A percentile compares a stretch with the other conserved stretches of the same genome.
These are phyloP conservation scores for Phataginus tetradactyla DNA, from an alignment of 2,797 vertebrate genomes.

Conservation along the genomic window DNA sequence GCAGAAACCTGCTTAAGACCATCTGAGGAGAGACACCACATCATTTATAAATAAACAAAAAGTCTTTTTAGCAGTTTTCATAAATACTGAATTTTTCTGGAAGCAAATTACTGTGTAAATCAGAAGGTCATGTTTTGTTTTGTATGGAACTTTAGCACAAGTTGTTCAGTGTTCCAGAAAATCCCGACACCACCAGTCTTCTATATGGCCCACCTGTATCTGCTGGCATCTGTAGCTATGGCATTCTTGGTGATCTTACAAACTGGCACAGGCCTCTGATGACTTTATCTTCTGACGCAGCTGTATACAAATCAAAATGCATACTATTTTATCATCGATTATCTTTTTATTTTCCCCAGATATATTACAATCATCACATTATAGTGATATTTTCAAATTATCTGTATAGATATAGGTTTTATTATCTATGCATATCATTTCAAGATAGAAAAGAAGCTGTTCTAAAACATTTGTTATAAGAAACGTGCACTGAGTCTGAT, in stretches of 20 bases:
- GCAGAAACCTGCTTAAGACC: neutral
- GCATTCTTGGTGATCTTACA: neutral
- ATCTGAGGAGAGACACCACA: neutral
- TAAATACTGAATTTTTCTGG: neutral
- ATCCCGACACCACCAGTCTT: neutral
- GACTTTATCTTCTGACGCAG: neutral
- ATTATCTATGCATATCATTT: neutral
- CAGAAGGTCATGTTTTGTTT: neutral
- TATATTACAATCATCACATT: neutral
- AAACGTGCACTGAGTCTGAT: neutral
- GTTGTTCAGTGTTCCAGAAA: neutral
- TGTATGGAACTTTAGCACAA: neutral
- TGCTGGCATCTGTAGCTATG: neutral
- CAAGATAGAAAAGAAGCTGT: neutral
- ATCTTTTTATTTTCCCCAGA: neutral
- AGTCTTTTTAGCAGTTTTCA: neutral
- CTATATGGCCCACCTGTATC: neutral
- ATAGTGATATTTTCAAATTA: neutral
- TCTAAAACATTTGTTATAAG: neutral
- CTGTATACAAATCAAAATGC: neutral
- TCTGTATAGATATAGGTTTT: neutral
- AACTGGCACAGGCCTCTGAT: no score
- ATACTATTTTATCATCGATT: neutral
- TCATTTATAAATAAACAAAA: conserved; percentile 27
- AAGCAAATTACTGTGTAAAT: neutral